phyloP scores from a whole-genome alignment of 2,113 vertebrate genomes.

The Sinocyclocheilus grahami region DNA sequence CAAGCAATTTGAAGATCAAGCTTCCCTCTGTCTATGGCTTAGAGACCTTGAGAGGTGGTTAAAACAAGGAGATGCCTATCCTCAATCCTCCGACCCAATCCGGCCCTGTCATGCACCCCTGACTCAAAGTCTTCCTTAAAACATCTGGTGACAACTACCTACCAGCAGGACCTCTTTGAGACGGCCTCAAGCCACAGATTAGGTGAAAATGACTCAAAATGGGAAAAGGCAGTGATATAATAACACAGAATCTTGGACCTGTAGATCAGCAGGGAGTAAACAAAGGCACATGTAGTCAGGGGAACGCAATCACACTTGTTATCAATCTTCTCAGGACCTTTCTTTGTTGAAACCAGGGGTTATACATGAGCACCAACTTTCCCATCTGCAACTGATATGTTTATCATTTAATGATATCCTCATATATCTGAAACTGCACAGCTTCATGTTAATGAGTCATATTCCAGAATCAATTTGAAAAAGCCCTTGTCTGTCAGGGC shows the following conservation, averaged over 20 bases:
- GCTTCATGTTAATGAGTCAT: slow-evolving; percentile 57
- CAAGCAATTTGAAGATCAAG: slow-evolving; percentile 53
- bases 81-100: slow-evolving; percentile 38
- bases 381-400: slow-evolving; percentile 34
- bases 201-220: slow-evolving; percentile 51
- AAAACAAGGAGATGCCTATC: slow-evolving; percentile 50
- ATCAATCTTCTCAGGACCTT: slow-evolving; percentile 40
- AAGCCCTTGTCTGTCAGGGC: slow-evolving; percentile 44
- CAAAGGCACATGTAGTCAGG: slow-evolving; percentile 25
- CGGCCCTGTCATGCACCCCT: slow-evolving; percentile 38
- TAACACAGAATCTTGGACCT: neutral
- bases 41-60: slow-evolving; percentile 47
- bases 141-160: slow-evolving; percentile 53
- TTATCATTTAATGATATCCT: slow-evolving; percentile 53
- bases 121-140: slow-evolving; percentile 47
- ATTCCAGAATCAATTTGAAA: slow-evolving; percentile 52
- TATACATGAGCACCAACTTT: slow-evolving; percentile 41
- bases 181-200: slow-evolving; percentile 40
- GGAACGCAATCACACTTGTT: slow-evolving; percentile 13
- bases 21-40: slow-evolving; percentile 50
- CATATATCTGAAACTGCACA: slow-evolving; percentile 51
- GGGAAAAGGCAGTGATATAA: slow-evolving; percentile 21
- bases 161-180: slow-evolving; percentile 36
- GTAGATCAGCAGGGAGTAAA: slow-evolving; percentile 37
- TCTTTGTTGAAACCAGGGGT: slow-evolving; percentile 15